Base-by-base conservation (phyloP, 2,113 vertebrate species). In the Brachyhypopomus occidentalis region DNA sequence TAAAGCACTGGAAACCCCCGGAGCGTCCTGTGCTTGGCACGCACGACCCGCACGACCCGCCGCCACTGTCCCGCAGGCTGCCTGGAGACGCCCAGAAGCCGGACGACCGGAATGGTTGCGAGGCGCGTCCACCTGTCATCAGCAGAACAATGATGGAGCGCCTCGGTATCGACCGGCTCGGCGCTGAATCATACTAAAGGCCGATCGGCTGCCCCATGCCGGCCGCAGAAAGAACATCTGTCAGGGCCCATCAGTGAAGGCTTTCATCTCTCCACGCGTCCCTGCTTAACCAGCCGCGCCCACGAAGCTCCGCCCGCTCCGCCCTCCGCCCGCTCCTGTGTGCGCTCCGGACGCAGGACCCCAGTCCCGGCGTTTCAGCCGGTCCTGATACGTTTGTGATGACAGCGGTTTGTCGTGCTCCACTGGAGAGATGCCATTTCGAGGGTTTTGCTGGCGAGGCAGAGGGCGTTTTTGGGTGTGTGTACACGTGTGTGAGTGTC, bases 111-210 rank as follows among this genome's bases (percentile, higher is more conserved):
- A 82, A 84, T 83, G 83, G 88, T 90, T 90, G 77, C 88, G 85
- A 89, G 86, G 79, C 88, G 64, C 73, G 86, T 89, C 88, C 87
- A 52, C 71, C 88, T 90, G 89, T 92, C 92, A 92, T 93, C 92
- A 87, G 89, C 91, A 90, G 88, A 88, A 87, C 91, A 89, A 88
- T 91, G 86, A 92, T 89, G 89, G 90, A 92, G 88, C 45, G 87
- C 84, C 78, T 63, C 74, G 66, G 81, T 92, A 92, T 90, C 74
- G 70, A 90, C 81, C 83, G 71, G 85, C 87, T 89, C 86, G 85
- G 77, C 89, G 90, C 84, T 92, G 92, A 94, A 91, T 94, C 85
- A 90, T 90, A 89, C 87, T 91, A 91, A 93, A 90, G 91, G 90
- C n/a, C 89, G 88, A 93, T 94, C 94, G 90, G 85, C 92, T 91